Base-by-base conservation (phyloP, 2,797 vertebrate species). In the Aplochiton taeniatus region DNA sequence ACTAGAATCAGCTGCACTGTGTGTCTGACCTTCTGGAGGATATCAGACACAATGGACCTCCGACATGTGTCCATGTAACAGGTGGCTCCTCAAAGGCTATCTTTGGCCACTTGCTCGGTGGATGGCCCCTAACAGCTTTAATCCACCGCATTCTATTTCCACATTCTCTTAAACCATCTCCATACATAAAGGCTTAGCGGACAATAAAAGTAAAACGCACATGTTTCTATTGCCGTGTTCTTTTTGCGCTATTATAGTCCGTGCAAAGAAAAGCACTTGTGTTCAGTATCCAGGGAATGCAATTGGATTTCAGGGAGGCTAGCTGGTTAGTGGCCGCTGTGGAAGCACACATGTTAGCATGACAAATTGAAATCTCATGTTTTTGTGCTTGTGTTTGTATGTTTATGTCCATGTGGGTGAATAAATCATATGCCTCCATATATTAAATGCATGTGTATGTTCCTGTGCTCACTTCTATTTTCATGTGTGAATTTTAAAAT, bases 1-100 rank as follows among this genome's bases (percentile, higher is more conserved):
- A 70, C 58, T 59, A 58, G 66, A 71, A 79, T 76, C 74, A 81
- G 56, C 50, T 53, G 46, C 20, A 65, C 44, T 78, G 65, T 79
- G 69, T 74, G 54, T 64, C 75, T 71, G 57, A 77, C 72, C 69
- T 76, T 76, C 18, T 71, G 52, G 63, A 73, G 73, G 46, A 66
- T 59, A 68, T 44, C 47, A 75, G 42, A 62, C 61, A 66, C 17
- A 52, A 59, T 71, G 67, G 63, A 73, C 57, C 61, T 48, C 47
- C 65, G 68, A 73, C 69, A 59, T 61, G 65, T 78, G 70, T 78
- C 66, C 57, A 57, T 48, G 50, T 63, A 48, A 74, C 67, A 73
- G 58, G 60, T 81, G 75, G 52, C 65, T 45, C 56, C 53, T 59
- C 19, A 46, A 13, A 43, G 61, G 49, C n/a, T 59, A 53, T 47